Conservation (phyloP, 1,140 invertebrate genomes). For the Zaprionus taronus region DNA sequence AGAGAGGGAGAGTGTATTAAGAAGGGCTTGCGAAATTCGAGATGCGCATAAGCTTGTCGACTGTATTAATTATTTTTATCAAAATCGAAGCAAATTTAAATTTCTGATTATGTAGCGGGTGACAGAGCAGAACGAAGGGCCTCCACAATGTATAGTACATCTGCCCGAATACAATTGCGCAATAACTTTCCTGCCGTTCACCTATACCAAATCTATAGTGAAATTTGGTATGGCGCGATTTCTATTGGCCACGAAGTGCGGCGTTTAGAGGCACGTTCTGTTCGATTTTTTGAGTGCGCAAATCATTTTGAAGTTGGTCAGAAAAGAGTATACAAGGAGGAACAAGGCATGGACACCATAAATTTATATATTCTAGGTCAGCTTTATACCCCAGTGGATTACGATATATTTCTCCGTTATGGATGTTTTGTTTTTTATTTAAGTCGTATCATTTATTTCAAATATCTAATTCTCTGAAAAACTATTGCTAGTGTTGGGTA, state of each 20-base stretch:
- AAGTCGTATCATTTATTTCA: no score
- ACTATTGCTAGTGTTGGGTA: no score
- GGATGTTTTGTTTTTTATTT: no score
- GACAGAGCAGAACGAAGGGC: neutral
- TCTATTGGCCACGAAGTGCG: neutral
- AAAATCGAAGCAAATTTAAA: slow-evolving; percentile 43
- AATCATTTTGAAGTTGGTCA: neutral
- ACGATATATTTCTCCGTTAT: no score
- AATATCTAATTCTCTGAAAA: no score
- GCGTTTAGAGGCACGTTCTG: neutral
- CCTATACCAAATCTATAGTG: neutral
- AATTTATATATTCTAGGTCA: no score
- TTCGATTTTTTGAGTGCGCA: neutral
- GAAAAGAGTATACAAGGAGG: no score
- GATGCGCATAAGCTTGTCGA: slow-evolving; percentile 65
- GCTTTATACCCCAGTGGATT: no score
- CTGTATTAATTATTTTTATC: slow-evolving; percentile 34
- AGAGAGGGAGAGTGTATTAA: slow-evolving; percentile 33
- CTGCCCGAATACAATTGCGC: slow-evolving; percentile 12
- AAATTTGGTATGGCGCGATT: neutral
- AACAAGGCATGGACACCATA: no score
- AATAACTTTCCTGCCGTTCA: slow-evolving; percentile 16
- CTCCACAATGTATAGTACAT: neutral
- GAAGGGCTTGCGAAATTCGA: slow-evolving; percentile 71
- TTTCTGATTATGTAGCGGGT: slow-evolving; percentile 29